Percentiles rank a stretch among this genome's conserved stretches.
Evolutionary conservation across 2,113 vertebrate species (phyloP).

Genomic region (Sorex araneus): DNA sequence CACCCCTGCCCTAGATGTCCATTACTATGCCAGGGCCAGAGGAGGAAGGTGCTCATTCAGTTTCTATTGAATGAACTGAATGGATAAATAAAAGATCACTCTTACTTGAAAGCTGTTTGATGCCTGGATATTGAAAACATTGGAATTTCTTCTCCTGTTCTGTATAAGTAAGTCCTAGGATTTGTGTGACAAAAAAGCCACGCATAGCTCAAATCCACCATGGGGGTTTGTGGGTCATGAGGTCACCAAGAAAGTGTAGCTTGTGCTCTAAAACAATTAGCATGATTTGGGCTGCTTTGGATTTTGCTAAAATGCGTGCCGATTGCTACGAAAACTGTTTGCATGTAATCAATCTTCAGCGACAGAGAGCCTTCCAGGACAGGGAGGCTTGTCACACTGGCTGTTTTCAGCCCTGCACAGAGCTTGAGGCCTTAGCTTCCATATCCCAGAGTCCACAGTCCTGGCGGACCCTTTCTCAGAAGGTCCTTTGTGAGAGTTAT

Average conservation of each 20-base stretch:
- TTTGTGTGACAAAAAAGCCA: slow-evolving; percentile 52
- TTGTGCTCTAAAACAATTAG: slow-evolving; percentile 80
- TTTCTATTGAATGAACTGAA: not conserved
- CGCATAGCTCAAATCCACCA: not conserved
- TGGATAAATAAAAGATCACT: not conserved
- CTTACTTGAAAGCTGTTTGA: not conserved
- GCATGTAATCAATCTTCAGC: slow-evolving; percentile 82
- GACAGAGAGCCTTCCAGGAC: not conserved
- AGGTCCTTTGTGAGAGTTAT: no score
- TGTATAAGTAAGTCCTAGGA: slow-evolving; percentile 9
- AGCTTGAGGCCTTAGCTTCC: not conserved
- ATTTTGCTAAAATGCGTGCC: slow-evolving; percentile 76
- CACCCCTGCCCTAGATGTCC: no score
- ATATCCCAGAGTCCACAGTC: not conserved
- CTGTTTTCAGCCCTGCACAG: not conserved
- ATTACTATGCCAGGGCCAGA: not conserved
- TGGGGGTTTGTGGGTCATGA: not conserved
- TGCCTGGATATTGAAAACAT: not conserved
- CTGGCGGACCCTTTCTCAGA: not conserved
- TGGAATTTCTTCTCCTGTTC: not conserved
- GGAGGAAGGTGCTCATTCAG: rapidly evolving
- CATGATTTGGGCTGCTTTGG: slow-evolving; percentile 64
- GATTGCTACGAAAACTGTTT: slow-evolving; percentile 76
- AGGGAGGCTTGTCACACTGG: not conserved
- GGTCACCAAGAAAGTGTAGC: slow-evolving; percentile 56